Conservation (phyloP, 2,113 vertebrate genomes). For the Leptocoma aspasia region DNA sequence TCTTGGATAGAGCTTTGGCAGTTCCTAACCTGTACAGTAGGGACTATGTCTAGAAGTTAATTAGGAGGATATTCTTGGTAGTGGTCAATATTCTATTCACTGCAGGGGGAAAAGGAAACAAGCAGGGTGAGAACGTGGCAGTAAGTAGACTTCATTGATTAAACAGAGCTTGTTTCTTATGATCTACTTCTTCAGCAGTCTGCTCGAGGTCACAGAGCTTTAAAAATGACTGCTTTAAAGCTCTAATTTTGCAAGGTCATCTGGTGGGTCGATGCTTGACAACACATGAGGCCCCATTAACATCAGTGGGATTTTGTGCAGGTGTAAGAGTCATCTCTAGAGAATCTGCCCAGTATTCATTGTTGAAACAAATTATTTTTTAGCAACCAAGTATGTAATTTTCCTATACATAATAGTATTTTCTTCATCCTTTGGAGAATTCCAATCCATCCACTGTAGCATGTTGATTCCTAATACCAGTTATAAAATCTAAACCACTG, state of each 20-base stretch:
- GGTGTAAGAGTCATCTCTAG: neutral
- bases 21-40: neutral
- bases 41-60: neutral
- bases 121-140: neutral
- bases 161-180: neutral
- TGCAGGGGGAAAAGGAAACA: neutral
- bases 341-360: neutral
- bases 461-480: neutral
- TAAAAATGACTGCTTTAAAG: neutral
- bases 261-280: neutral
- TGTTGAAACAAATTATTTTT: slow-evolving; percentile 14
- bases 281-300: neutral
- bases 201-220: neutral
- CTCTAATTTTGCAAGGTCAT: neutral
- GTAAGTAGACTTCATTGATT: neutral
- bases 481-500: slow-evolving; percentile 9
- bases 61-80: neutral
- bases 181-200: neutral
- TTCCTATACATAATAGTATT: neutral
- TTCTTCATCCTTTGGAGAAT: slow-evolving; percentile 8
- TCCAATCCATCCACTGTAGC: neutral
- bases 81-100: neutral
- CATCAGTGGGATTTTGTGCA: neutral
- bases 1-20: neutral
- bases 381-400: neutral